Evolutionary conservation across 2,888 invertebrate genomes (phyloP).

Genomic region (Dryomyza anilis): DNA sequence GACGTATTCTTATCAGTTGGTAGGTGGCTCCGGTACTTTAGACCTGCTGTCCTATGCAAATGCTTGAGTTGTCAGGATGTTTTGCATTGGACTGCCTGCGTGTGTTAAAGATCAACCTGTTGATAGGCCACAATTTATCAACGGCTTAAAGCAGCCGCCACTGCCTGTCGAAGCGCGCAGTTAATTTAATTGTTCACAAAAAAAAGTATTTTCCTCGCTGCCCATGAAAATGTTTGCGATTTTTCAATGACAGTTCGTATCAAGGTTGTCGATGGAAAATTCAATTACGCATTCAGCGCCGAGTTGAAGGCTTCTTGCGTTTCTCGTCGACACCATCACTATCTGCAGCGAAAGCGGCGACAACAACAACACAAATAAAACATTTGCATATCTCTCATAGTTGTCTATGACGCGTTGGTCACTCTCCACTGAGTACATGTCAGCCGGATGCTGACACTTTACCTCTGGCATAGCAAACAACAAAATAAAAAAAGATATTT

Average conservation of each 20-base stretch:
- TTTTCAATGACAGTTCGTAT: neutral
- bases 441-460: conserved; percentile 1
- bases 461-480: neutral
- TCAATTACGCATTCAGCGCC: conserved; percentile 1
- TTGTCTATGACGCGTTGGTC: too few species aligned
- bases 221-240: neutral
- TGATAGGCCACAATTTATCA: neutral
- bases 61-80: neutral
- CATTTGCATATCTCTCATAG: too few species aligned
- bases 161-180: conserved; percentile 7
- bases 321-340: too few species aligned
- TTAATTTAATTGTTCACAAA: conserved; percentile 12
- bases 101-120: neutral
- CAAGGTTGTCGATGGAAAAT: neutral
- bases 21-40: neutral
- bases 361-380: neutral
- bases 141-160: neutral
- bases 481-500: too few species aligned
- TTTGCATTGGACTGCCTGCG: neutral
- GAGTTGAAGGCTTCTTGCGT: neutral
- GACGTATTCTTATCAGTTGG: neutral
- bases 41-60: neutral
- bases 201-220: conserved; percentile 1
- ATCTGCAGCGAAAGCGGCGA: neutral
- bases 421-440: too few species aligned